phyloP scores from a whole-genome alignment of 1,140 invertebrate species.

The Mesaphorura yosii region DNA sequence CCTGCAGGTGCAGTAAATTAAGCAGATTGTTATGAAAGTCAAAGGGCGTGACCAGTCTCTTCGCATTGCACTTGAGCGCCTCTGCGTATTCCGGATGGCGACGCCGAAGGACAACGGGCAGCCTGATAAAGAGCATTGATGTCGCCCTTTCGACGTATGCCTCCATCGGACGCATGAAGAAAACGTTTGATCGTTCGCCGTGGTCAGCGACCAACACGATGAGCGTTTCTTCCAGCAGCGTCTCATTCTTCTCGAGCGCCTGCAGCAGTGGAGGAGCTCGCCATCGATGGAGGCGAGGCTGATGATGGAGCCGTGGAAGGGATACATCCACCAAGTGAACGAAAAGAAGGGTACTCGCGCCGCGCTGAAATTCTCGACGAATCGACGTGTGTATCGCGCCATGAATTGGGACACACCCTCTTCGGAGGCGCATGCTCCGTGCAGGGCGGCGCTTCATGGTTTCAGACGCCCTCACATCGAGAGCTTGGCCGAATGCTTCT shows the following conservation, averaged over 20 bases:
- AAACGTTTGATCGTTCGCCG: slow-evolving; percentile 5
- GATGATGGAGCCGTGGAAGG: slow-evolving; percentile 1
- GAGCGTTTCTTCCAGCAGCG: slow-evolving; percentile 9
- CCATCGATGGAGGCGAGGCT: slow-evolving; percentile 5
- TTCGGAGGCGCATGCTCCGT: background rate
- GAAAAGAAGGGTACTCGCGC: background rate
- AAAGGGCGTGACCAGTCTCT: background rate
- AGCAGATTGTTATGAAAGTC: slow-evolving; percentile 13
- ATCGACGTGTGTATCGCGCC: slow-evolving; percentile 3
- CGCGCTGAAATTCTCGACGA: background rate
- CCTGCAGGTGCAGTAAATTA: background rate
- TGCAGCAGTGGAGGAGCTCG: background rate
- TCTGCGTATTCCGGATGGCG: too few relatives aligned
- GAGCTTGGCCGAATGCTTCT: too few relatives aligned
- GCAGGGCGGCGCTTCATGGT: background rate
- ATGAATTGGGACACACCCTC: slow-evolving; percentile 6
- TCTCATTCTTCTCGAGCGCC: background rate
- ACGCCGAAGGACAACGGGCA: background rate
- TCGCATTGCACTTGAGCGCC: background rate
- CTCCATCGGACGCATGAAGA: background rate
- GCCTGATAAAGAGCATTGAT: slow-evolving; percentile 10
- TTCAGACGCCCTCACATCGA: background rate
- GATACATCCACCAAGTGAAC: slow-evolving; percentile 4
- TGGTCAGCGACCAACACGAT: slow-evolving; percentile 11
- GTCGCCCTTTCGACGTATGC: slow-evolving; percentile 8